Base-by-base conservation (phyloP, 2,113 vertebrate genomes). In the Rana temporaria region DNA sequence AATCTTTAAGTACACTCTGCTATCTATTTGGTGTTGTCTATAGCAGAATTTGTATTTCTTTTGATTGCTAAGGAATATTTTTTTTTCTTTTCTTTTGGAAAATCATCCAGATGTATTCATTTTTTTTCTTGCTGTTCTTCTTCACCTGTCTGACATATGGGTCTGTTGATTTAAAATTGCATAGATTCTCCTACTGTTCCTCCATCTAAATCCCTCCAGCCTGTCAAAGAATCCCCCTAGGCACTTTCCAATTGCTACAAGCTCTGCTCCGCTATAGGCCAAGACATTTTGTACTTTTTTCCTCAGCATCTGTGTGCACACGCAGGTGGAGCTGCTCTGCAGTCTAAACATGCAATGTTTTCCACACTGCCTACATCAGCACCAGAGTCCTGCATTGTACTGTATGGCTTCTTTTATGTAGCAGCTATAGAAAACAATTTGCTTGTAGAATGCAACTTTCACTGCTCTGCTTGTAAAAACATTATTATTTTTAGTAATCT, bases 141-240 rank as follows among this genome's bases (percentile, higher is more conserved):
- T 62, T 75, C 77, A 79, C 77, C 77, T 79, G 64, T 67, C 56
- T 79, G 77, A 67, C 53, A 57, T 67, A 18, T 38, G 55, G 64
- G 77, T 69, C 65, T 59, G 77, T 69, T 57, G 77, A 68, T 79
- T 57, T 68, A 55, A 79, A 79, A 60, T 55, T 69, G 65, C 63
- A 79, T 79, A 79, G 26, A 79, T 79, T 79, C 68, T 79, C 52
- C 65, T 79, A 42, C 77, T 68, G 65, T 79, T 79, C 65, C 57
- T 68, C 64, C 65, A 79, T 65, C 77, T 79, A 59, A 79, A 68
- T 79, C 77, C 77, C 53, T 59, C 53, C 77, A 79, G 77, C 77
- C 65, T 79, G 77, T 79, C 65, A 68, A 79, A 79, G 26, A 79
- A 57, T 68, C 65, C 77, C 65, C 65, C 52, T n/a, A 60, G 77